Evolutionary conservation across 2,797 vertebrate genomes (phyloP).

Genomic region (Rhabdomys pumilio): DNA sequence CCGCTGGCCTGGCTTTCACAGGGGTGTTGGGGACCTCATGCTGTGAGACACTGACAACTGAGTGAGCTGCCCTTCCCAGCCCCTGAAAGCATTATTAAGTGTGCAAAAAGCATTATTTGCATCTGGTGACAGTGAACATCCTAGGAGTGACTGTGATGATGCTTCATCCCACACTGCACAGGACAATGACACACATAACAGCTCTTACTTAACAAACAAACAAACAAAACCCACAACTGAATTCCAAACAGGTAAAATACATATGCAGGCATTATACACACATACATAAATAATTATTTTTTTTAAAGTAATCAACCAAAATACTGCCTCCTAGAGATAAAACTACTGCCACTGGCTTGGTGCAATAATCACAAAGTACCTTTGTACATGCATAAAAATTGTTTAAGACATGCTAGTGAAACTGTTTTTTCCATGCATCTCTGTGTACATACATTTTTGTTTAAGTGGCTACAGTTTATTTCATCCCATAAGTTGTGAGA

Average conservation of each 20-base stretch:
- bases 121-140: neutral
- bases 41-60: neutral
- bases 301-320: neutral
- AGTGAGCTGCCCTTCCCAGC: neutral
- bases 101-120: neutral
- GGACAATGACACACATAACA: neutral
- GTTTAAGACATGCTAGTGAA: neutral
- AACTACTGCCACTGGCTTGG: neutral
- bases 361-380: neutral
- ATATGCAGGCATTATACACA: neutral
- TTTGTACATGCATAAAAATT: neutral
- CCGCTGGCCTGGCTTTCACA: neutral
- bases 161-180: neutral
- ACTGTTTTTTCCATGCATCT: neutral
- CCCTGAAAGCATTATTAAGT: neutral
- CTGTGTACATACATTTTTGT: neutral
- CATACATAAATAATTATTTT: neutral
- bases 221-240: neutral
- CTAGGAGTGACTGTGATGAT: neutral
- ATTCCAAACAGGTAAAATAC: neutral
- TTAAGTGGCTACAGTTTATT: slow-evolving; percentile 26
- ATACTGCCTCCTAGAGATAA: neutral
- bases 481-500: slow-evolving; percentile 3
- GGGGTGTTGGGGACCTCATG: neutral
- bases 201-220: neutral